Percentiles rank a stretch among this genome's conserved stretches.
These are phyloP conservation scores for Prietella phreatophila DNA, from an alignment of 2,113 vertebrate genomes.

Conservation along the genomic window DNA sequence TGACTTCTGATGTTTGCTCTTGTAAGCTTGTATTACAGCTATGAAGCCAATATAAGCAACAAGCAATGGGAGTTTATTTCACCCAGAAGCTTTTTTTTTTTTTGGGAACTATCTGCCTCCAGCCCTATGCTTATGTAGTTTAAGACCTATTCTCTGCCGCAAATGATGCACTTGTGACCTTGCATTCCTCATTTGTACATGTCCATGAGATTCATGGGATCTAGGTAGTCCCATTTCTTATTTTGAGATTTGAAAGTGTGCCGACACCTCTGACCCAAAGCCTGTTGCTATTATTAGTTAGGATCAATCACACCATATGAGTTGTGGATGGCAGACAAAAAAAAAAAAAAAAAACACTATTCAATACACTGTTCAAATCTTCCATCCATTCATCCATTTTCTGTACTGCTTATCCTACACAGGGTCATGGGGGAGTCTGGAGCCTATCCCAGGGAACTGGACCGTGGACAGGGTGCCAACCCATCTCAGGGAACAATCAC, in stretches of 20 bases:
- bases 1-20: background rate
- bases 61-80: background rate
- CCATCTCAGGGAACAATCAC: too few relatives aligned
- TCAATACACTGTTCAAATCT: too few relatives aligned
- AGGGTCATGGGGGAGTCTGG: too few relatives aligned
- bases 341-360: too few relatives aligned
- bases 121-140: background rate
- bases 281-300: too few relatives aligned
- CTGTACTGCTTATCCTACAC: too few relatives aligned
- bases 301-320: too few relatives aligned
- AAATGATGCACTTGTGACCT: background rate
- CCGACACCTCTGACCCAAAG: background rate
- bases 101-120: background rate
- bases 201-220: background rate
- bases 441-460: too few relatives aligned
- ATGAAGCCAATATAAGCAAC: background rate
- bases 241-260: background rate
- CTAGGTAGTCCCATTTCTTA: background rate
- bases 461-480: too few relatives aligned
- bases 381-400: too few relatives aligned
- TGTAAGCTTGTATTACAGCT: background rate
- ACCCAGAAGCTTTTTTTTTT: background rate
- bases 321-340: too few relatives aligned
- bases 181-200: background rate
- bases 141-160: background rate